Conservation (phyloP, 2,888 invertebrate genomes). For the Cheilosia vernalis region DNA sequence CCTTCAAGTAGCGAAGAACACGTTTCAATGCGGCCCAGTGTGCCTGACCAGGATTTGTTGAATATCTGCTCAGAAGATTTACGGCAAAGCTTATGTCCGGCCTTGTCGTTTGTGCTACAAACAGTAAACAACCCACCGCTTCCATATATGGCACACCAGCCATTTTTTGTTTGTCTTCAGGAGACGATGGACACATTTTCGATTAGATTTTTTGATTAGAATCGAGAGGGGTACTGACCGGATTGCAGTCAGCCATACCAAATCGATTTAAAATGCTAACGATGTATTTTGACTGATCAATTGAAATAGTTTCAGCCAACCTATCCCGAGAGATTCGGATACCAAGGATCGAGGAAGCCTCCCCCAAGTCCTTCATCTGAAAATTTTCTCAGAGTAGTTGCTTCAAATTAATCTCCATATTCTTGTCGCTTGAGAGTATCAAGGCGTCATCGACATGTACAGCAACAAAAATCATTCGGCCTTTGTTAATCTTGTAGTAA, state of each 20-base stretch:
- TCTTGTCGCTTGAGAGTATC: slow-evolving; percentile 63
- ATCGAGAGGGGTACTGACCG: slow-evolving; percentile 52
- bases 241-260: slow-evolving; percentile 60
- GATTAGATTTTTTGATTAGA: slow-evolving; percentile 49
- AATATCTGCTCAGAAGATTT: no score
- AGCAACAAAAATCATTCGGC: slow-evolving; percentile 70
- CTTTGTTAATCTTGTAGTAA: slow-evolving; percentile 37
- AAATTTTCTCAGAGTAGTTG: slow-evolving; percentile 54
- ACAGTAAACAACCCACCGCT: no score
- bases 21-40: no score
- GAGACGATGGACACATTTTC: slow-evolving; percentile 46
- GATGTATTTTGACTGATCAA: slow-evolving; percentile 72
- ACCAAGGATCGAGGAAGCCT: slow-evolving; percentile 67
- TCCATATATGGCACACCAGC: no score
- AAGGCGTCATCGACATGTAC: slow-evolving; percentile 76
- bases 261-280: slow-evolving; percentile 31
- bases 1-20: no score
- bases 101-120: no score
- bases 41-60: no score
- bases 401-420: slow-evolving; percentile 53
- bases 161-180: slow-evolving; percentile 42
- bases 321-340: slow-evolving; percentile 59
- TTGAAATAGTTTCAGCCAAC: slow-evolving; percentile 36
- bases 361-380: slow-evolving; percentile 71
- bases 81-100: no score